Percentiles rank a stretch among this genome's conserved stretches.
Evolutionary conservation across 2,113 vertebrate genomes (phyloP).

Genomic region (Piaya cayana): DNA sequence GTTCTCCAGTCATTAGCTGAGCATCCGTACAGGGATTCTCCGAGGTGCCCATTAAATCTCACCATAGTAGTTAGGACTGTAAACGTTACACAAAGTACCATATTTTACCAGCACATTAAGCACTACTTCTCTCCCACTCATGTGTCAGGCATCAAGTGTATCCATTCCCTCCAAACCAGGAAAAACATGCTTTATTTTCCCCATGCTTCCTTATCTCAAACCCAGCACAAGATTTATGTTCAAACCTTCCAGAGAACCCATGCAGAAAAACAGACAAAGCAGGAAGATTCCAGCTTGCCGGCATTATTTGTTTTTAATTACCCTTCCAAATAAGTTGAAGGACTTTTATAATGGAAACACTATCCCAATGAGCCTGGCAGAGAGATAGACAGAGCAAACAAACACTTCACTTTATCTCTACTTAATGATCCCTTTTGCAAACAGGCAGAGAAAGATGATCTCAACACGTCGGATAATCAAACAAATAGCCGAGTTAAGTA

Average conservation of each 20-base stretch:
- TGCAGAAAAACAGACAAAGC: not conserved
- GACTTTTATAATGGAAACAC: constrained; percentile 6
- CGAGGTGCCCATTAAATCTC: not conserved
- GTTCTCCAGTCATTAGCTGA: not conserved
- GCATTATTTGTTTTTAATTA: constrained; percentile 29
- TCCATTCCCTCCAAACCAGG: not conserved
- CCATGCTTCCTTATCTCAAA: not conserved
- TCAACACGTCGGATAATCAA: not conserved
- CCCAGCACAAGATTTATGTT: not conserved
- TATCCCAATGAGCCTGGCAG: not conserved
- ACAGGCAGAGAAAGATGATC: not conserved
- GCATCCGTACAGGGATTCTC: not conserved
- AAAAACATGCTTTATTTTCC: not conserved
- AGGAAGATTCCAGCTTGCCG: not conserved
- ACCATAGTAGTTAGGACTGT: not conserved
- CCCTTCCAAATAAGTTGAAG: constrained; percentile 1
- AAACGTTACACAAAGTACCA: not conserved
- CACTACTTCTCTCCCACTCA: not conserved
- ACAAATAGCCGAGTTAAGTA: not conserved
- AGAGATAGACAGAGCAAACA: constrained; percentile 38
- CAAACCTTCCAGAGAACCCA: not conserved
- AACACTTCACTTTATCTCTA: not conserved
- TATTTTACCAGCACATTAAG: not conserved
- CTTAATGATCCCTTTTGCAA: not conserved
- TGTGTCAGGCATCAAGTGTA: not conserved